phyloP scores from a whole-genome alignment of 2,113 vertebrate genomes.

The Naja naja region DNA sequence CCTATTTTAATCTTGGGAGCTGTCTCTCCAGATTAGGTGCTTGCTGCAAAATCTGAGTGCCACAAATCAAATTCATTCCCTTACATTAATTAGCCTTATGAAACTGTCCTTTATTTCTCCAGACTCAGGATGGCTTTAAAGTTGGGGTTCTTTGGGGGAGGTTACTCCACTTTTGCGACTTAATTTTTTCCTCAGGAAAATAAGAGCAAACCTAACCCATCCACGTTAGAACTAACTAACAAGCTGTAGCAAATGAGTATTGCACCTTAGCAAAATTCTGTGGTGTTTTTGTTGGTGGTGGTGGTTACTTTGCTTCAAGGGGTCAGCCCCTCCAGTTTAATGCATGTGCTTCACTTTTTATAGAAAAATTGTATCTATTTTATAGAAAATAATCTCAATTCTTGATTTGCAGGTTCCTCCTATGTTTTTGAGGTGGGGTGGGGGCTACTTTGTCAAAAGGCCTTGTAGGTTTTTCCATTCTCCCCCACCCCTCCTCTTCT shows the following conservation, averaged over 20 bases:
- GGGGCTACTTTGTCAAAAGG: not conserved
- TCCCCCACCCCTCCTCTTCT: not conserved
- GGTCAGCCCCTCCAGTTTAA: not conserved
- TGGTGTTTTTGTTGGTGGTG: not conserved
- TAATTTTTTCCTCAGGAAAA: not conserved
- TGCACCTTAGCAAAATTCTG: not conserved
- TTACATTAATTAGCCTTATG: not conserved
- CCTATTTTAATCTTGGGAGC: not conserved
- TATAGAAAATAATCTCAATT: not conserved
- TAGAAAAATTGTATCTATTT: not conserved
- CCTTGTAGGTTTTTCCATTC: not conserved
- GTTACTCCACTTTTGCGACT: not conserved
- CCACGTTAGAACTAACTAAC: not conserved
- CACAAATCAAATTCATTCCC: not conserved
- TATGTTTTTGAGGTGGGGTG: not conserved
- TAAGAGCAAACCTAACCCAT: not conserved
- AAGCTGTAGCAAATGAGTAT: not conserved
- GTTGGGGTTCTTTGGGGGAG: no score
- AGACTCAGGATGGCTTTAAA: not conserved
- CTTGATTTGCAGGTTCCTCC: not conserved
- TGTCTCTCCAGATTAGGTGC: not conserved
- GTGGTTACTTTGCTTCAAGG: not conserved
- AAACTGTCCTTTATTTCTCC: not conserved
- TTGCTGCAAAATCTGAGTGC: not conserved
- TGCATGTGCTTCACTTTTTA: not conserved